Evolutionary conservation across 1,140 invertebrate species (phyloP).

Genomic region (Sycophila sp.): DNA sequence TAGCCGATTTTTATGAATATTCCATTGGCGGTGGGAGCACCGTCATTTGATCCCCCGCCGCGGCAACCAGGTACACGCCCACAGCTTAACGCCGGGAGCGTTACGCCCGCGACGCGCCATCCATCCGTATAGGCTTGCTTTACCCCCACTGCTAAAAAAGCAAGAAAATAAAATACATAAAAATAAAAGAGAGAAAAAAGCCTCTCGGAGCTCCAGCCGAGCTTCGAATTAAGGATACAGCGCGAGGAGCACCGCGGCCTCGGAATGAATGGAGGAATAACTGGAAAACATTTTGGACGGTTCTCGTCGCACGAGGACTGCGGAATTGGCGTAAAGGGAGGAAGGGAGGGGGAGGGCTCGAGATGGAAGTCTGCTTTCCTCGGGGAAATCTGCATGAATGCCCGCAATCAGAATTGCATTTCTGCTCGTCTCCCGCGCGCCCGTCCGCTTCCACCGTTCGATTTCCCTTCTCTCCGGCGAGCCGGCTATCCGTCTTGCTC

Average conservation of each 20-base stretch:
- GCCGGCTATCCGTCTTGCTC: conserved; percentile 17
- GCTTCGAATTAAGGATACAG: conserved; percentile 15
- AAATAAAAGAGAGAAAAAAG: background rate
- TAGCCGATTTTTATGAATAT: no score
- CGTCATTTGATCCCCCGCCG: no score
- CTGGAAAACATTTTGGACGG: conserved; percentile 29
- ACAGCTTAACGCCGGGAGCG: background rate
- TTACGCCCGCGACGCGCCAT: background rate
- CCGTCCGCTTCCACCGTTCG: conserved; percentile 44
- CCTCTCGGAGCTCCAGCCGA: background rate
- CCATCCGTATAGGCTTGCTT: background rate
- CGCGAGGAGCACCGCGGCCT: background rate
- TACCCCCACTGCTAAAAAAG: background rate
- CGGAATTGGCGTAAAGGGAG: conserved; percentile 25
- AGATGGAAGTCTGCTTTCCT: conserved; percentile 32
- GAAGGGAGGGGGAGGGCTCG: background rate
- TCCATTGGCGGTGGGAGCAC: no score
- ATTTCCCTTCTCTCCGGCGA: conserved; percentile 37
- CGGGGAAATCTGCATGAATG: conserved; percentile 54
- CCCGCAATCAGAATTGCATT: conserved; percentile 54
- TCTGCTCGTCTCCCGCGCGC: conserved; percentile 43
- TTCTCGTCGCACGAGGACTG: conserved; percentile 10
- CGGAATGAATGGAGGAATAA: conserved; percentile 18
- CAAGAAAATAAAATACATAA: background rate
- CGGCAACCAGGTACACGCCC: no score